Evolutionary conservation across 2,113 vertebrate genomes (phyloP).

Genomic region (Thymallus thymallus): DNA sequence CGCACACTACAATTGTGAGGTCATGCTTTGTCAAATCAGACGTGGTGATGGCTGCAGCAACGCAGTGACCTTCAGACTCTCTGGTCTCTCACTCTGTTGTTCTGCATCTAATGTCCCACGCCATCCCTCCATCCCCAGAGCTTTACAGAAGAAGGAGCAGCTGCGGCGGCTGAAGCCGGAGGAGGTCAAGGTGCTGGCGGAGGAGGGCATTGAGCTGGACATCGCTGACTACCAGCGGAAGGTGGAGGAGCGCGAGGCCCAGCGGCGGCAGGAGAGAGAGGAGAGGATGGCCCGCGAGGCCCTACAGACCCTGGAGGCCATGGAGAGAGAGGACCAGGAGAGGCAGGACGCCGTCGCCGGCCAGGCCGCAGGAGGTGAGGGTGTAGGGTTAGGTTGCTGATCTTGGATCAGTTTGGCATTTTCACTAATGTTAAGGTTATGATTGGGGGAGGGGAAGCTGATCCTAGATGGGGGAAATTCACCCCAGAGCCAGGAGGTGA

Average conservation of each 20-base stretch:
- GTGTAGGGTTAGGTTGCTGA: background rate
- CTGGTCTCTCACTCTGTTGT: conserved; percentile 50
- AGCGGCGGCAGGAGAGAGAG: conserved; percentile 64
- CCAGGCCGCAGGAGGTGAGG: conserved; percentile 33
- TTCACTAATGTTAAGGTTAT: no score
- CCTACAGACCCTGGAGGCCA: conserved; percentile 69
- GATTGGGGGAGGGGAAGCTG: background rate
- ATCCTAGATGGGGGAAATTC: no score
- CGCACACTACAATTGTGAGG: no score
- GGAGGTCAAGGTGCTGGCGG: conserved; percentile 83
- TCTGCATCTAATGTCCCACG: no score
- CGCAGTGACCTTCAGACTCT: conserved; percentile 17
- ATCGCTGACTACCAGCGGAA: conserved; percentile 76
- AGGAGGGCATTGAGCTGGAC: conserved; percentile 76
- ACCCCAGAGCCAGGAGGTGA: no score
- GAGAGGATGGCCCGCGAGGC: conserved; percentile 75
- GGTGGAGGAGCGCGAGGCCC: conserved; percentile 80
- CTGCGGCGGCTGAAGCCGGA: conserved; percentile 87
- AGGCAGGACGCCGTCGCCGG: conserved; percentile 63
- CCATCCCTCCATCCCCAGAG: conserved; percentile 64
- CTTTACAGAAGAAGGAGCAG: conserved; percentile 86
- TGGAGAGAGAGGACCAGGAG: conserved; percentile 72
- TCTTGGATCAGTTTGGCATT: no score
- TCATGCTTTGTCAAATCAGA: no score
- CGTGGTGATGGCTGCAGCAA: no score